Evolutionary conservation across 2,113 vertebrate species (phyloP), one percentile per base, ranked within the genome.

Genomic region (Dicerorhinus sumatrensis): DNA sequence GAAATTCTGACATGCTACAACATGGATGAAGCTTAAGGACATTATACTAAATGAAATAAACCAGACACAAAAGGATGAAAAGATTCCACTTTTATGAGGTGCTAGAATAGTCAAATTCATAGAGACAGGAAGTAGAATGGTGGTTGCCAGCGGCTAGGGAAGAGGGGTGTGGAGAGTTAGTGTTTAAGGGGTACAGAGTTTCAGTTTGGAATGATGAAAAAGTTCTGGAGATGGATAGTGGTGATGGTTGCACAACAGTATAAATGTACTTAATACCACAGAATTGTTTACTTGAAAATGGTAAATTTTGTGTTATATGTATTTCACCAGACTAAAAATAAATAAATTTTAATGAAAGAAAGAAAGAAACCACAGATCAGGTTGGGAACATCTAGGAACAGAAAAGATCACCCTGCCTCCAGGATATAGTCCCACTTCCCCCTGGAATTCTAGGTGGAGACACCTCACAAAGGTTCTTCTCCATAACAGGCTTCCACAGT

Each of bases 241-340:
- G 13, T 65, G 21, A 67, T 27, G 80, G 4, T 31, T 80, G 33
- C 12, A 33, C 46, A n/a, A 56, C 36, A 67, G 23, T 60, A 29
- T 51, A 39, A 63, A 54, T 58, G 29, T 79, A 27, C 31, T 82
- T 62, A 82, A 18, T 39, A 56, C 31, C 20, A 80, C 8, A 31
- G 33, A 76, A 76, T 1, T n/a, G 3, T 67, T 46, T 4, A 33
- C 25, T 86, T 82, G 60, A 73, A 92, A 88, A 62, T 85, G 54
- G 18, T 70, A 76, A 46, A 42, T 63, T 70, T 70, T 65, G 60
- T 62, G 18, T 21, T 79, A n/a, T 21, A 6, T 36, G 2, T 82
- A 25, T 94, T 69, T 93, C 51, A 75, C 9, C 20, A 89, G 31
- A 86, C 51, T 65, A 85, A 75, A 87, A 94, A 88, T 33, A 46